Conservation (phyloP, 2,797 vertebrate species). For the Nothura maculosa region DNA sequence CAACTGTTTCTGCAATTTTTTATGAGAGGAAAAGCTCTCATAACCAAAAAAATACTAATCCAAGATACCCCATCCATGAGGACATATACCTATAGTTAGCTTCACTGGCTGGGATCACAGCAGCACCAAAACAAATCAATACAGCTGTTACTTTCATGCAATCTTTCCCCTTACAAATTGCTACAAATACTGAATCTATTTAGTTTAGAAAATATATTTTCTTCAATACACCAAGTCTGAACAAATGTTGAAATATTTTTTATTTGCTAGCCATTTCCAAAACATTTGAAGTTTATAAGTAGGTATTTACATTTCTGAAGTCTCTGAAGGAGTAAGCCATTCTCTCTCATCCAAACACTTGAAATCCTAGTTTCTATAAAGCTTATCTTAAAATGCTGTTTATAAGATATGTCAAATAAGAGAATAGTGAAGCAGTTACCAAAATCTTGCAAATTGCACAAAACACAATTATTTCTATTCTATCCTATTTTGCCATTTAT, state of each 20-base stretch:
- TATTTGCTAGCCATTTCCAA: neutral
- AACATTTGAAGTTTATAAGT: neutral
- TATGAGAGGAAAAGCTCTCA: neutral
- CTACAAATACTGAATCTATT: neutral
- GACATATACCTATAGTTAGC: neutral
- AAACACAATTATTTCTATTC: neutral
- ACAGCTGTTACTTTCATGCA: neutral
- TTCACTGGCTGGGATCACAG: neutral
- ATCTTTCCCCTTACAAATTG: neutral
- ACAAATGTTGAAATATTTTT: neutral
- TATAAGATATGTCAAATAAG: neutral
- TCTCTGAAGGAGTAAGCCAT: neutral
- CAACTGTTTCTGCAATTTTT: neutral
- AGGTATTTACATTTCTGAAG: neutral
- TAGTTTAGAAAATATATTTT: conserved; percentile 1
- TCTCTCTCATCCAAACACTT: neutral
- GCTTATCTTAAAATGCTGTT: neutral
- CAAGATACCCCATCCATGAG: accelerated
- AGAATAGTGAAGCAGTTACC: neutral
- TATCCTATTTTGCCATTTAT: neutral
- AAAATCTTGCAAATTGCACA: neutral
- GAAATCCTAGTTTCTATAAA: neutral
- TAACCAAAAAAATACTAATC: neutral
- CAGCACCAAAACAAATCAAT: neutral
- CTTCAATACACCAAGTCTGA: neutral